A percentile compares a stretch with the other conserved stretches of the same genome.
Evolutionary conservation across 2,888 invertebrate species (phyloP).

Genomic region (Ommatoiulus sabulosus): DNA sequence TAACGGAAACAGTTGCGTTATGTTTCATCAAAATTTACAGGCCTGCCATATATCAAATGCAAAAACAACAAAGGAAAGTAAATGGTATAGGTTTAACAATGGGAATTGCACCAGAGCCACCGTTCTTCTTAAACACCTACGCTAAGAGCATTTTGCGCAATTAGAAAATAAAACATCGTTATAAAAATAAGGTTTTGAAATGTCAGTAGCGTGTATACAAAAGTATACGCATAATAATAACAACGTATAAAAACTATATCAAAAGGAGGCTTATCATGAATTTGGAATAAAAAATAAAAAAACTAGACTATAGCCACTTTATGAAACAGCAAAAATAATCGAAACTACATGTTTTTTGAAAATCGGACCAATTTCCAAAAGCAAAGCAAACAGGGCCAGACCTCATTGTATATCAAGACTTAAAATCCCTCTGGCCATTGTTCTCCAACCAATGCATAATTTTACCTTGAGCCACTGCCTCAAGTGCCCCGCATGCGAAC

Average conservation of each 20-base stretch:
- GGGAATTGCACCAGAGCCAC: slow-evolving; percentile 27
- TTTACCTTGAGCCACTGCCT: slow-evolving; percentile 40
- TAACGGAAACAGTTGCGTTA: slow-evolving; percentile 34
- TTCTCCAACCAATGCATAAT: slow-evolving; percentile 31
- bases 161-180: not conserved
- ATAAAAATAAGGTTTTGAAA: slow-evolving; percentile 35
- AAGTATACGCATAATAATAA: not conserved
- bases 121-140: slow-evolving; percentile 18
- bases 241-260: slow-evolving; percentile 7
- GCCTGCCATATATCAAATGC: not conserved
- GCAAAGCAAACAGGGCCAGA: slow-evolving; percentile 25
- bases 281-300: not conserved
- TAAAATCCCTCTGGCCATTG: slow-evolving; percentile 4
- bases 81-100: not conserved
- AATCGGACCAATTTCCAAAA: not conserved
- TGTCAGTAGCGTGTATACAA: slow-evolving; percentile 12
- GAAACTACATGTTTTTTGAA: not conserved
- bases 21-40: slow-evolving; percentile 32
- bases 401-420: not conserved
- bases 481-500: not conserved
- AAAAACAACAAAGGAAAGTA: slow-evolving; percentile 25
- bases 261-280: not conserved
- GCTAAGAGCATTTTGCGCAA: slow-evolving; percentile 4
- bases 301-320: not conserved
- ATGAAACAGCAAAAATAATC: not conserved